Percentiles rank a stretch among this genome's conserved stretches.
Evolutionary conservation across 2,113 vertebrate species (phyloP).

Genomic region (Heliornis fulica): DNA sequence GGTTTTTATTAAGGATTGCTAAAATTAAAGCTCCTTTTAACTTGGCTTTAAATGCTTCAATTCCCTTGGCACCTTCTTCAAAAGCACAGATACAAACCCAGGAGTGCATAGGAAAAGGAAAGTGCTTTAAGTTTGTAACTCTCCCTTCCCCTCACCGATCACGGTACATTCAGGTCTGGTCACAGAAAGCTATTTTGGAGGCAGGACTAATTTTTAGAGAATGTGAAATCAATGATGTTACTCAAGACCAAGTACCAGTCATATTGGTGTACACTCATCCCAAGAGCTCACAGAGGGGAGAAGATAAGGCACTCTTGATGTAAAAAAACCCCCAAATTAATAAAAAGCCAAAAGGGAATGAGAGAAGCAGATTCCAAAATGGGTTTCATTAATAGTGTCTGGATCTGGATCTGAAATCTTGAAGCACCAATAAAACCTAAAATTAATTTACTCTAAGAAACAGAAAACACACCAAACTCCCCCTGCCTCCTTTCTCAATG

Average conservation of each 20-base stretch:
- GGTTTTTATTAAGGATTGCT: constrained; percentile 12
- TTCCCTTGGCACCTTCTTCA: constrained; percentile 40
- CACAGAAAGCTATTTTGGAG: neutral
- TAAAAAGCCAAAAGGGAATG: neutral
- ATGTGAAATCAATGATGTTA: neutral
- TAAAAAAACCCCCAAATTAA: neutral
- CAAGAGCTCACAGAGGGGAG: neutral
- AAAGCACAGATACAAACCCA: constrained; percentile 12
- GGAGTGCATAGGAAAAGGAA: constrained; percentile 26
- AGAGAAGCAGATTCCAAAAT: neutral
- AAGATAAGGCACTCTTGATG: neutral
- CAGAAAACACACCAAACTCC: neutral
- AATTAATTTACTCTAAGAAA: neutral
- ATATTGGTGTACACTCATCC: neutral
- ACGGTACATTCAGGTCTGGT: neutral
- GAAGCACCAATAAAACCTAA: neutral
- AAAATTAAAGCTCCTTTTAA: constrained; percentile 54
- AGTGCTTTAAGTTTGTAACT: neutral
- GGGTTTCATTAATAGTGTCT: neutral
- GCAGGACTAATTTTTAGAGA: neutral
- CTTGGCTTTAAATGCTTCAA: constrained; percentile 19
- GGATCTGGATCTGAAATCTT: neutral
- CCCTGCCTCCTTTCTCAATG: neutral
- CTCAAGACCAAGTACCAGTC: neutral
- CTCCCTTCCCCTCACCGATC: neutral